These are phyloP conservation scores for Dasysyrphus tricinctus DNA, from an alignment of 2,888 invertebrate species.

Conservation along the genomic window DNA sequence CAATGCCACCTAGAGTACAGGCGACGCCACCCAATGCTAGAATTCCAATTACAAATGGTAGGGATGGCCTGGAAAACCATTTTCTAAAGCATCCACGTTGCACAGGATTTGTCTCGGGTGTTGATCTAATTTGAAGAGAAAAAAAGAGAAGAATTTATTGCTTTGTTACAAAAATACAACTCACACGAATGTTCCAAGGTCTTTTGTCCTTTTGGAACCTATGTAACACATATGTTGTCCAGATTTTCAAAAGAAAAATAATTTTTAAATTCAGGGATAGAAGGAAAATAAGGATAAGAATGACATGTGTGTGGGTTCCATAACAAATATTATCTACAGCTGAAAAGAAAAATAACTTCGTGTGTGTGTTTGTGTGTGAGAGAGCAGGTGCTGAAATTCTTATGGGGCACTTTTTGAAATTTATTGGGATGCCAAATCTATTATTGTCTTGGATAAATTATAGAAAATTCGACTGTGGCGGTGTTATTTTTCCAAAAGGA, in stretches of 20 bases:
- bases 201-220: conserved; percentile 41
- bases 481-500: conserved; percentile 38
- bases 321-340: conserved; percentile 3
- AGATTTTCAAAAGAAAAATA: conserved; percentile 46
- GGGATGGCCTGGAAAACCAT: conserved; percentile 82
- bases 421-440: conserved; percentile 56
- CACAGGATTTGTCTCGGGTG: conserved; percentile 70
- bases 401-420: conserved; percentile 54
- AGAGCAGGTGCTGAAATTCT: conserved; percentile 69
- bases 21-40: conserved; percentile 82
- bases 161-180: conserved; percentile 28
- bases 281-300: conserved; percentile 41
- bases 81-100: conserved; percentile 79
- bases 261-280: conserved; percentile 51
- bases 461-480: conserved; percentile 44
- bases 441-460: conserved; percentile 61
- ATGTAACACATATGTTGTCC: conserved; percentile 69
- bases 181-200: conserved; percentile 35
- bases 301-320: conserved; percentile 39
- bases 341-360: conserved; percentile 30
- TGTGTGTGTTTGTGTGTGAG: conserved; percentile 54
- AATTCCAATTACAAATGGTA: conserved; percentile 82
- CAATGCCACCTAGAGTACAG: conserved; percentile 82
- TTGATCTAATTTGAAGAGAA: conserved; percentile 37
- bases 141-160: conserved; percentile 23